Conservation (phyloP, 2,888 invertebrate genomes). For the Drosophila nigricruria region DNA sequence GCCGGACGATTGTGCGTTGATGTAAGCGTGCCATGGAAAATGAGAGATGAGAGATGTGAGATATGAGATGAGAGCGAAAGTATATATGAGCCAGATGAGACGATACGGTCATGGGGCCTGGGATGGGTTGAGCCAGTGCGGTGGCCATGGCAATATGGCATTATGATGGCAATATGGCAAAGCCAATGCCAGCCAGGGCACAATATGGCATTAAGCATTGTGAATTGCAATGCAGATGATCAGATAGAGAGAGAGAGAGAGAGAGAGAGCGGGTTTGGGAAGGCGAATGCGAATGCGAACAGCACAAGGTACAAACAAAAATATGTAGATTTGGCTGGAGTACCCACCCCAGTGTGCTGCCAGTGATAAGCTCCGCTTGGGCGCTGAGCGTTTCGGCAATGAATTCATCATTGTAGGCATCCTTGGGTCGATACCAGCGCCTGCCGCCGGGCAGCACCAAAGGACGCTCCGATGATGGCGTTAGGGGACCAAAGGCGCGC, state of each 20-base stretch:
- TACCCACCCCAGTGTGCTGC: constrained; percentile 93
- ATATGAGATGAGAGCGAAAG: constrained; percentile 22
- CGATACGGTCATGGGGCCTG: not conserved
- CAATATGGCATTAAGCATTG: constrained; percentile 31
- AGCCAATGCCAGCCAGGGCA: constrained; percentile 8
- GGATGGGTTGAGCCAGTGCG: constrained; percentile 1
- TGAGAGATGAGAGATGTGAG: constrained; percentile 51
- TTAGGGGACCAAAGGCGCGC: constrained; percentile 87
- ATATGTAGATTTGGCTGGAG: not conserved
- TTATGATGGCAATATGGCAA: constrained; percentile 23
- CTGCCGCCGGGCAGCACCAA: constrained; percentile 92
- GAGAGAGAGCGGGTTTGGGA: not conserved
- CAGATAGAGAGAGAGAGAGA: not conserved
- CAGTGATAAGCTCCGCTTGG: constrained; percentile 94
- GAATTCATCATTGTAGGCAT: constrained; percentile 95
- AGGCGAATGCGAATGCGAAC: constrained; percentile 11
- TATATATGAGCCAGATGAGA: constrained; percentile 17
- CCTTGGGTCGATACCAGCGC: constrained; percentile 92
- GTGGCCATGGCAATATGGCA: constrained; percentile 45
- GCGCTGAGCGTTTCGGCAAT: constrained; percentile 94
- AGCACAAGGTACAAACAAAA: not conserved
- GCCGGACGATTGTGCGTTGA: constrained; percentile 39
- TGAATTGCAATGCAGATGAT: constrained; percentile 45
- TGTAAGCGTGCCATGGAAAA: constrained; percentile 62
- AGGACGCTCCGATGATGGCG: constrained; percentile 89